Evolutionary conservation across 2,797 vertebrate species (phyloP), one percentile per base, ranked within the genome.

Genomic region (Gymnothorax reevesii): DNA sequence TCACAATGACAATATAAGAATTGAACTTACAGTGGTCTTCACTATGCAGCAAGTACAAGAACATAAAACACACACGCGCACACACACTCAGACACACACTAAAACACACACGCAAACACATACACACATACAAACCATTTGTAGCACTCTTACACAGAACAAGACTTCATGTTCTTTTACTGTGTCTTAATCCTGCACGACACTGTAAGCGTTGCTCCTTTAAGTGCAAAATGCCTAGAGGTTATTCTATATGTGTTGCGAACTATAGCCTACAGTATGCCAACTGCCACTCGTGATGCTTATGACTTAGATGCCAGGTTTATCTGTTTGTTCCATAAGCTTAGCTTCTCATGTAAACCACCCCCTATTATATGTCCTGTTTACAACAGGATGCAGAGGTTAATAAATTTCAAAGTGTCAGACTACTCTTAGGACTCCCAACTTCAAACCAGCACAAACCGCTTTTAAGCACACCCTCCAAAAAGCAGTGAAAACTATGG

Each of bases 391-490:
- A 55, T 20, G 22, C 83, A 42, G 83, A 42, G 7, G 60, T 66
- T n/a, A 82, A 88, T 89, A 84, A 86, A 86, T 86, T 84, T 20
- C 87, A 79, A 85, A 83, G 88, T 85, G 84, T 87, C 49, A 86
- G 89, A 89, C 83, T 84, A 90, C 88, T 25, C 84, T 12, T 91
- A 62, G 82, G 69, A 25, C 64, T 85, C 86, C 87, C 71, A 89
- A 87, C 86, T 69, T 52, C 83, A 59, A 83, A 54, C 15, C 52
- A n/a, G 77, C 64, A 62, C 60, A 82, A 86, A 49, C 20, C 55
- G 54, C 60, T 20, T 42, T 42, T 42, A 42, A 42, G 60, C 15
- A 62, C 82, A 86, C 49, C 57, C 79, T 79, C 82, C 84, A 49
- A 42, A 5, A 73, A 8, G 1, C 12, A 42, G 17, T 13, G 49